These are phyloP conservation scores for Scortum barcoo DNA, from an alignment of 2,113 vertebrate species.

Conservation along the genomic window DNA sequence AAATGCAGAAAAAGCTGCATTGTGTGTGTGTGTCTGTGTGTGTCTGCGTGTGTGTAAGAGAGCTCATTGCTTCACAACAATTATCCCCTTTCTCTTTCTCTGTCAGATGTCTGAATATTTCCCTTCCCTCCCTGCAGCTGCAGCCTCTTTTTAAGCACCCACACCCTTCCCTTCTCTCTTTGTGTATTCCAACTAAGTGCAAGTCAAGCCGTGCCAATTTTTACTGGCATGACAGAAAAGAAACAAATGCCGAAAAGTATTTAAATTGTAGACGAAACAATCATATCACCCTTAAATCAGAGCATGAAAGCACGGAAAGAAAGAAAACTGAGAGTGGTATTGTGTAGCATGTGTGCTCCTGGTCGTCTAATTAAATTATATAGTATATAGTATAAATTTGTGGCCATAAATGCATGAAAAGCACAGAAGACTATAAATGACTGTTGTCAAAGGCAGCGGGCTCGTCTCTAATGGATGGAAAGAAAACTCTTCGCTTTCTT, in stretches of 20 bases:
- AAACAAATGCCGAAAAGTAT: conserved; percentile 37
- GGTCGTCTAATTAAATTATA: neutral
- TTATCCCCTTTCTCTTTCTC: conserved; percentile 60
- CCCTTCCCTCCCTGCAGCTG: conserved; percentile 68
- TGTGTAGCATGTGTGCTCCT: neutral
- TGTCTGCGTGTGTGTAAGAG: conserved; percentile 28
- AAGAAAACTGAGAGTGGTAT: conserved; percentile 5
- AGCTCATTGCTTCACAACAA: conserved; percentile 58
- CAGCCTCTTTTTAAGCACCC: conserved; percentile 53
- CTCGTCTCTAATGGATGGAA: conserved; percentile 18
- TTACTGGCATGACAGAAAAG: conserved; percentile 45
- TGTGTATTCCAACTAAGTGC: conserved; percentile 37
- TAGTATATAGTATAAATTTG: conserved; percentile 4
- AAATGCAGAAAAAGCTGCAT: conserved; percentile 48
- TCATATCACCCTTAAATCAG: conserved; percentile 31
- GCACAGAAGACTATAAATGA: conserved; percentile 5
- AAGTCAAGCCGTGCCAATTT: conserved; percentile 36
- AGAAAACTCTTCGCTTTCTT: conserved; percentile 24
- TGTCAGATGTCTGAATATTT: conserved; percentile 62
- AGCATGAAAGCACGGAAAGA: conserved; percentile 17
- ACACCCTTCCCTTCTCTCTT: conserved; percentile 55
- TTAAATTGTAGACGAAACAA: conserved; percentile 16
- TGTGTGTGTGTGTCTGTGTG: conserved; percentile 21
- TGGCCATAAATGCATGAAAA: neutral
- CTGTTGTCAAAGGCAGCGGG: conserved; percentile 14